Evolutionary conservation across 2,113 vertebrate species (phyloP), one percentile per base, ranked within the genome.

Genomic region (Dolichallabes microphthalmus): DNA sequence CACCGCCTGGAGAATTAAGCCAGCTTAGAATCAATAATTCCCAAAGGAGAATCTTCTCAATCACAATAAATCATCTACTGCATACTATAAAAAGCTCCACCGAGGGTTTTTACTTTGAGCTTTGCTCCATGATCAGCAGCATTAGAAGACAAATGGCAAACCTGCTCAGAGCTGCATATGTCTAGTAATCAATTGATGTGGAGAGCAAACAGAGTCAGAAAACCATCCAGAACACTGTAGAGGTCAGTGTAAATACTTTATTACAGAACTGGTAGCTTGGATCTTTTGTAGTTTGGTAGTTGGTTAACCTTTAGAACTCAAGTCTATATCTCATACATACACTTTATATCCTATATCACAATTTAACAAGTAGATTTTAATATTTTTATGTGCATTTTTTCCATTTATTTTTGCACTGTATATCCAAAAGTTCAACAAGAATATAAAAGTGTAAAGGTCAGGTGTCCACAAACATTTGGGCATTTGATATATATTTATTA

Each of bases 21-120:
- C 55, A 77, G 66, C 57, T 80, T 32, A 86, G 20, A 88, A 61
- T 86, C 69, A 86, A 88, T 86, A 83, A 63, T 66, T 39, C 75
- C 39, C 10, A 32, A 77, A 35, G 19, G 64, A 76, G 82, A 82
- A 68, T 73, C 61, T 57, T 85, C 63, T 58, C 64, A 87, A 80
- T 77, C 81, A 75, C 53, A 74, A 80, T 75, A 79, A 74, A 82
- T 82, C 86, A 73, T 55, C 32, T 58, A 35, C 63, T 39, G 14
- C 75, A 60, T 79, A 63, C 68, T 75, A 85, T 58, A 58, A 68
- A 14, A 63, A 39, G 78, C 53, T 74, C 66, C 57, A 30, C 57
- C 35, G 66, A 53, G 57, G n/a, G 25, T 7, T 30, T 85, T 79
- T 79, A 32, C 61, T 58, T n/a, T 53, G 52, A 53, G 14, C 52